These are phyloP conservation scores for Suricata suricatta DNA, from an alignment of 2,113 vertebrate genomes.

Conservation along the genomic window DNA sequence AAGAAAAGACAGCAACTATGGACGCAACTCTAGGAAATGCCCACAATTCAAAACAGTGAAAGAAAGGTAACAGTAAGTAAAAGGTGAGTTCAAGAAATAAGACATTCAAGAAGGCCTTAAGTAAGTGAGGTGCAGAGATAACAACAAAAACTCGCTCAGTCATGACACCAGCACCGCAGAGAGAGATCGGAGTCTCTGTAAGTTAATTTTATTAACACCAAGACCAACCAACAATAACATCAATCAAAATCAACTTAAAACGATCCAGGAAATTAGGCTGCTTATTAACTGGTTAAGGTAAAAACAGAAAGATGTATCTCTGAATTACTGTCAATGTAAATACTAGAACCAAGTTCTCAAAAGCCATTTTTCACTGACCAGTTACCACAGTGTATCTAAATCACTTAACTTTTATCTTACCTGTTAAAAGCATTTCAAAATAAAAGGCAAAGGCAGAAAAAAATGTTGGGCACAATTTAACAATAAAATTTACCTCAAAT, in stretches of 20 bases:
- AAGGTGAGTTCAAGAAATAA: not conserved
- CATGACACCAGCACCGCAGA: not conserved
- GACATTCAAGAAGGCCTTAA: not conserved
- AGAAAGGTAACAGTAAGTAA: not conserved
- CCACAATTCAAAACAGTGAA: not conserved
- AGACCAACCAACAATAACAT: not conserved
- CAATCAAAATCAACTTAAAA: not conserved
- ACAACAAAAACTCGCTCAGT: not conserved
- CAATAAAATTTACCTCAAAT: not conserved
- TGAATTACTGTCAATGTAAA: not conserved
- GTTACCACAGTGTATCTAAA: not conserved
- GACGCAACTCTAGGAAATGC: not conserved
- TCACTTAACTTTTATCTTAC: conserved; percentile 17
- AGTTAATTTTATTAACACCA: not conserved
- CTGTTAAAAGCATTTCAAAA: conserved; percentile 33
- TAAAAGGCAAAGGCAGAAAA: not conserved
- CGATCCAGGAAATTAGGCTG: not conserved
- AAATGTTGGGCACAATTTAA: not conserved
- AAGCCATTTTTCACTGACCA: conserved; percentile 45
- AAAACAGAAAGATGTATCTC: not conserved
- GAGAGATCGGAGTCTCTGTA: not conserved
- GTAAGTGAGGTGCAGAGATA: not conserved
- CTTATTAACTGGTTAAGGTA: not conserved
- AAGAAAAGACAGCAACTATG: not conserved
- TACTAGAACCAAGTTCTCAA: not conserved